Conservation (phyloP, 2,113 vertebrate species). For the Emberiza fucata region DNA sequence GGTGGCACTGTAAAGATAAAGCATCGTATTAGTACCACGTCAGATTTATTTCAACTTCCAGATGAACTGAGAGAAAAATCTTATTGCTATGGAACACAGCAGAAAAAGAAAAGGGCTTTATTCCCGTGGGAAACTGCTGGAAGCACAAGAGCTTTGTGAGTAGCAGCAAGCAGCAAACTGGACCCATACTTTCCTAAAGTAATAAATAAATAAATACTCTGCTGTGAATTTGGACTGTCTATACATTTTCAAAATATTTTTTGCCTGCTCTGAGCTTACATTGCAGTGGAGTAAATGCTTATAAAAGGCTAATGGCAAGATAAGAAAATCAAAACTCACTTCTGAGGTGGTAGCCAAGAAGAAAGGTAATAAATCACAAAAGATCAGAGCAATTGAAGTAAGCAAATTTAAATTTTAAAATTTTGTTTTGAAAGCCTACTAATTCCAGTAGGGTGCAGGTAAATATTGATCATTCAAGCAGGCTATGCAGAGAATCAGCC, state of each 20-base stretch:
- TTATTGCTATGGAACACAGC: neutral
- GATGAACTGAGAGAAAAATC: neutral
- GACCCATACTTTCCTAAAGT: neutral
- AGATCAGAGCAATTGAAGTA: neutral
- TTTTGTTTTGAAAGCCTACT: neutral
- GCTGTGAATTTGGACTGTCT: neutral
- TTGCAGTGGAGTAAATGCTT: neutral
- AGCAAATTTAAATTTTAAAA: neutral
- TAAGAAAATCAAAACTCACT: neutral
- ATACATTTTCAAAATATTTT: neutral
- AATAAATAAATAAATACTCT: neutral
- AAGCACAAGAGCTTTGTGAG: neutral
- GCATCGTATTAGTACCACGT: fast-evolving
- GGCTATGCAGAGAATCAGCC: neutral
- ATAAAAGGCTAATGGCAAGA: neutral
- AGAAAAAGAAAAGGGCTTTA: neutral
- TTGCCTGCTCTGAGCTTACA: neutral
- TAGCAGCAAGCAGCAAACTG: neutral
- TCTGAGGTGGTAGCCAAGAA: neutral
- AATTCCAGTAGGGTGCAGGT: neutral
- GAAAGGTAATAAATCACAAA: neutral
- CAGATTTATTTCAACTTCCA: neutral
- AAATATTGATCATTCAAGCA: neutral
- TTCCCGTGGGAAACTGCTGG: neutral
- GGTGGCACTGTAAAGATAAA: neutral